Percentiles rank a stretch among this genome's conserved stretches.
These are phyloP conservation scores for Poecilia latipinna DNA, from an alignment of 2,113 vertebrate genomes.

Conservation along the genomic window DNA sequence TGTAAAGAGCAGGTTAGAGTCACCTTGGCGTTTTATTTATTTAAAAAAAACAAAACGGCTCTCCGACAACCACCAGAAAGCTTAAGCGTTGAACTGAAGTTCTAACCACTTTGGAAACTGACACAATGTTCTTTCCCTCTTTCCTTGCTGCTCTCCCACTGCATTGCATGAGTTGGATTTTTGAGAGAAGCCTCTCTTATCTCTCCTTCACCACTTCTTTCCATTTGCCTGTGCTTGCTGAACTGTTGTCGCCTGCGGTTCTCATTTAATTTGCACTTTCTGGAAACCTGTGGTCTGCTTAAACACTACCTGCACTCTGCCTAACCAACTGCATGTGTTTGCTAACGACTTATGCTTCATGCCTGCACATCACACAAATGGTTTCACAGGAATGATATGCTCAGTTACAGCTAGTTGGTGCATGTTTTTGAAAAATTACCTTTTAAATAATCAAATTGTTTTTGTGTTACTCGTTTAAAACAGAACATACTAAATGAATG, in stretches of 20 bases:
- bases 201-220: constrained; percentile 32
- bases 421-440: constrained; percentile 2
- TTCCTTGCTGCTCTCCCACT: constrained; percentile 22
- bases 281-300: constrained; percentile 59
- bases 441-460: background rate
- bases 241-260: constrained; percentile 52
- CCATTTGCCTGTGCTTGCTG: constrained; percentile 50
- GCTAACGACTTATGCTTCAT: constrained; percentile 62
- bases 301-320: constrained; percentile 63
- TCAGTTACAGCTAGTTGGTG: constrained; percentile 33
- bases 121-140: constrained; percentile 6
- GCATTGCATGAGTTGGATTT: constrained; percentile 54
- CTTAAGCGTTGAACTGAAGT: constrained; percentile 27
- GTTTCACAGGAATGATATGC: constrained; percentile 9
- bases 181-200: constrained; percentile 28
- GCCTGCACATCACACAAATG: constrained; percentile 52
- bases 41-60: constrained; percentile 8
- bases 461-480: background rate
- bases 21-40: constrained; percentile 47
- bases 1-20: constrained; percentile 61
- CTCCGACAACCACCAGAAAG: constrained; percentile 14
- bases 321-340: constrained; percentile 55
- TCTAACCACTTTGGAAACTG: background rate
- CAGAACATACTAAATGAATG: background rate
- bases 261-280: constrained; percentile 68